Base-by-base conservation (phyloP, 2,888 invertebrate genomes). In the Geophilus truncorum region DNA sequence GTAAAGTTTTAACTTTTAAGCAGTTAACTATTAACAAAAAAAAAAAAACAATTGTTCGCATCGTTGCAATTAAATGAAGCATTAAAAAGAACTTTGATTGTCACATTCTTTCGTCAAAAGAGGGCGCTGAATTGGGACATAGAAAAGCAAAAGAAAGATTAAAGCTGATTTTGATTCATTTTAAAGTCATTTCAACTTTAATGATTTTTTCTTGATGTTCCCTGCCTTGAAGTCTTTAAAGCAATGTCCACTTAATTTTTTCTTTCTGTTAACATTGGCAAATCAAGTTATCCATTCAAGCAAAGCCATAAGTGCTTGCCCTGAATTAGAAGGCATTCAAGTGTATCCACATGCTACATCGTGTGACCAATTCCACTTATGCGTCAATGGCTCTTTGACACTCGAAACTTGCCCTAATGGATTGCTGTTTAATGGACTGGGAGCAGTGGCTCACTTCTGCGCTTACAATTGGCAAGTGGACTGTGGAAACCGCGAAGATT, bases 381-480 rank as follows among this genome's bases (percentile, higher is more conserved):
- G 96, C 87, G 93, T 93, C 83, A 96, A 96, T 86, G 96, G 96
- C 75, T 94, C 95, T 1, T 87, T 96, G 85, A 95, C 94, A 1
- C 91, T 94, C 83, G 96, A 96, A 87, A 93, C 92, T 32, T 97
- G 96, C 85, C 96, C 95, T 86, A 96, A 97, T 85, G 96, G 96
- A 4, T 90, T 97, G 34, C 90, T 96, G 62, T 96, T 94, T 86
- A 95, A 95, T 18, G 96, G 96, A 81, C 94, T 94, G 85, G 96
- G 96, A 0, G 92, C 92, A 23, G 93, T 94, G 0, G 93, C 96
- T 89, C 92, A 96, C 87, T 95, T 96, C 89, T 97, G 96, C 90
- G 95, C 95, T 89, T 96, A 96, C 89, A 90, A 94, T 89, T 96
- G 96, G 96, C 95, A 93, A 12, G 95, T 93, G 2, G 91, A 95